Percentiles rank a stretch among this genome's conserved stretches.
Conservation (phyloP, 2,113 vertebrate genomes). For the Pyxicephalus adspersus region DNA sequence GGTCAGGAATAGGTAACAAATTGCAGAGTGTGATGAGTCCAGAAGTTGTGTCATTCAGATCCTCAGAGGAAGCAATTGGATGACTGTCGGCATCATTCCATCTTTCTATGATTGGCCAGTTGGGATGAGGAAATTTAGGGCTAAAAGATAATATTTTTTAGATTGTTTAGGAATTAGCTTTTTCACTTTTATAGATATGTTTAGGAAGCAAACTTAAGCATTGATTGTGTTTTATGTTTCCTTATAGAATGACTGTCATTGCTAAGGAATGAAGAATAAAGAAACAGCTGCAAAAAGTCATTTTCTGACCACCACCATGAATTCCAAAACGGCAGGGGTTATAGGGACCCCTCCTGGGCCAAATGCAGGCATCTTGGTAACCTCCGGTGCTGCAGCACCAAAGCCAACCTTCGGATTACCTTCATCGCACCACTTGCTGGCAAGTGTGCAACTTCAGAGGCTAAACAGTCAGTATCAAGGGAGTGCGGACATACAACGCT, state of each 20-base stretch:
- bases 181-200: background rate
- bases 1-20: too few species aligned
- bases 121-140: too few species aligned
- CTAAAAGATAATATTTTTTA: too few species aligned
- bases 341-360: slow-evolving; percentile 55
- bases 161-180: too few species aligned
- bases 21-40: too few species aligned
- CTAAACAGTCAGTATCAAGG: slow-evolving; percentile 82
- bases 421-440: slow-evolving; percentile 74
- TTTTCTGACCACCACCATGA: slow-evolving; percentile 67
- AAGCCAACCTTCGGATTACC: slow-evolving; percentile 74
- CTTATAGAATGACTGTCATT: background rate
- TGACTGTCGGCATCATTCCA: too few species aligned
- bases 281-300: slow-evolving; percentile 72
- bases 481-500: slow-evolving; percentile 61
- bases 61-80: too few species aligned
- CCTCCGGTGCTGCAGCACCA: slow-evolving; percentile 61
- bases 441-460: slow-evolving; percentile 83
- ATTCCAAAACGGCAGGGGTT: slow-evolving; percentile 58
- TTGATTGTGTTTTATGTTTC: background rate
- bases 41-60: too few species aligned
- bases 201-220: too few species aligned
- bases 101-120: too few species aligned
- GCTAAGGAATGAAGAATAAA: slow-evolving; percentile 72
- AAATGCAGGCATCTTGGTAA: slow-evolving; percentile 57